These are phyloP conservation scores for Aphelocoma californica DNA, from an alignment of 2,797 vertebrate species.

Conservation along the genomic window DNA sequence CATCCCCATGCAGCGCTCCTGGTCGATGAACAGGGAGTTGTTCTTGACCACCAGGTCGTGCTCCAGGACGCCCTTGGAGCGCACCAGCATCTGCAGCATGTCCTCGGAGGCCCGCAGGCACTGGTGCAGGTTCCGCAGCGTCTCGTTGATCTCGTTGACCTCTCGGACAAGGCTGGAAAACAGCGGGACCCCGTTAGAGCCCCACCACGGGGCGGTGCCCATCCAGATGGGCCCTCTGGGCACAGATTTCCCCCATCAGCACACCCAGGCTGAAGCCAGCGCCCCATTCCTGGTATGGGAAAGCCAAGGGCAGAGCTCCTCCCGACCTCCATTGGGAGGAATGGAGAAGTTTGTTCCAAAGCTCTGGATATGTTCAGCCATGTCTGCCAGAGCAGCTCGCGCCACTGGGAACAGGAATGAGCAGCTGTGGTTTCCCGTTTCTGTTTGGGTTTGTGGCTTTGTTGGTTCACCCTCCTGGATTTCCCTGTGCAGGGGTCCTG, in stretches of 20 bases:
- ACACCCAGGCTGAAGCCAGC: rapidly evolving
- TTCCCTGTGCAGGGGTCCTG: background rate
- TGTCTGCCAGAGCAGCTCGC: rapidly evolving
- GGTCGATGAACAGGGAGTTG: constrained; percentile 91
- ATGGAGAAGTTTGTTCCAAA: background rate
- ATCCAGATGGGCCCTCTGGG: background rate
- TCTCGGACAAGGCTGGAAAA: constrained; percentile 84
- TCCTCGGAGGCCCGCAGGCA: constrained; percentile 86
- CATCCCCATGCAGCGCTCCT: constrained; percentile 95
- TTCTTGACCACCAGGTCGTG: constrained; percentile 90
- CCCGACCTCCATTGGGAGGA: rapidly evolving
- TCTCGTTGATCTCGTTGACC: constrained; percentile 88
- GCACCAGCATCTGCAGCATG: constrained; percentile 84
- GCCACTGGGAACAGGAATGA: background rate
- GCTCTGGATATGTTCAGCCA: background rate
- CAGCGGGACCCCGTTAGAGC: background rate
- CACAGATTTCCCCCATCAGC: background rate
- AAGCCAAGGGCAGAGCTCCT: background rate
- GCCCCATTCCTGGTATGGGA: rapidly evolving
- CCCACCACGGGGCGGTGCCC: rapidly evolving
- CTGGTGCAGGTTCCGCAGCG: constrained; percentile 84
- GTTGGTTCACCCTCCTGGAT: background rate
- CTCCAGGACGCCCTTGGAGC: constrained; percentile 85
- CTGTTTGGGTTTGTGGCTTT: background rate
- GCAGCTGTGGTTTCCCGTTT: background rate